These are phyloP conservation scores for Podarcis siculus DNA, from an alignment of 2,797 vertebrate genomes.

Conservation along the genomic window DNA sequence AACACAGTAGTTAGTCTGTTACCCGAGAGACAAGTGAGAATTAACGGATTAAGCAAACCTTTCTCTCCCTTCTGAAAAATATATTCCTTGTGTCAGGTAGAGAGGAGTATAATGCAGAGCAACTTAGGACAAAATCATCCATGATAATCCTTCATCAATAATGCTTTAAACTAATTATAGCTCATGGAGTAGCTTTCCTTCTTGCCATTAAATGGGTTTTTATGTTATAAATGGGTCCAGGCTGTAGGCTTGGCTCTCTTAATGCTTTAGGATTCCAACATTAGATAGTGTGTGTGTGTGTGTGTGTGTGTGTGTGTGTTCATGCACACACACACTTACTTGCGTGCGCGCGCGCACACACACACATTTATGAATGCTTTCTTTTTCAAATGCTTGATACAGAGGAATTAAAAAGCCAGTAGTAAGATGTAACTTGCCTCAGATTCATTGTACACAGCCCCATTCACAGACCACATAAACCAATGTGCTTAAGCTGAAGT, in stretches of 20 bases:
- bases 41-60: conserved; percentile 36
- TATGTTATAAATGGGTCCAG: neutral
- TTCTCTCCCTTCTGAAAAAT: conserved; percentile 4
- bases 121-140: neutral
- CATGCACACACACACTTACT: neutral
- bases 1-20: conserved; percentile 43
- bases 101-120: conserved; percentile 32
- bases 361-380: neutral
- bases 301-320: no score
- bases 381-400: no score
- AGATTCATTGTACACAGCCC: neutral
- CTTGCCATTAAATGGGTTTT: conserved; percentile 8
- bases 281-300: neutral
- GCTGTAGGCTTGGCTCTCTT: neutral
- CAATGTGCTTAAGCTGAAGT: neutral
- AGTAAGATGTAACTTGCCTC: neutral
- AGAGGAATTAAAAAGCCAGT: neutral
- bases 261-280: neutral
- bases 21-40: conserved; percentile 41
- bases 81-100: conserved; percentile 19
- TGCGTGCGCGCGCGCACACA: no score
- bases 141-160: conserved; percentile 44
- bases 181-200: neutral
- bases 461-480: neutral
- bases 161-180: conserved; percentile 36